These are phyloP conservation scores for Tolmerus cingulatus DNA, from an alignment of 2,888 invertebrate species.

Conservation along the genomic window DNA sequence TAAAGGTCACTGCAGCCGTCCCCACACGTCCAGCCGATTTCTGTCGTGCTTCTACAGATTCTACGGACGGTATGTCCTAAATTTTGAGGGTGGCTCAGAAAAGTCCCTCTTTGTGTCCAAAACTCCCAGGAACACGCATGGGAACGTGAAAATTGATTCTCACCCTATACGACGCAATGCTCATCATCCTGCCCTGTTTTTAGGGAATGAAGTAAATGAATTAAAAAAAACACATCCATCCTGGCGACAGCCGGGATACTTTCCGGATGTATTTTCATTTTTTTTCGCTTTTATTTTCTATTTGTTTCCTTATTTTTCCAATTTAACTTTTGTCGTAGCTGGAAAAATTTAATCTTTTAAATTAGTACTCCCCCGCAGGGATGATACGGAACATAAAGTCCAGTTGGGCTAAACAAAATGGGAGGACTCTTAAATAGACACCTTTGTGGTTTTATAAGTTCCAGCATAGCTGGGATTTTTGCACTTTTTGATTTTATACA, in stretches of 20 bases:
- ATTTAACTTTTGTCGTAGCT: not conserved
- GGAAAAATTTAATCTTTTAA: not conserved
- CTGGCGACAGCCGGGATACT: not conserved
- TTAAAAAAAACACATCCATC: not conserved
- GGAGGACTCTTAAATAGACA: not conserved
- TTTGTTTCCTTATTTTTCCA: not conserved
- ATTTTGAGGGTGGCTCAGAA: not conserved
- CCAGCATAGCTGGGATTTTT: not conserved
- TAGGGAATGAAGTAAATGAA: not conserved
- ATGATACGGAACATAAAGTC: not conserved
- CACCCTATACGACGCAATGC: not conserved
- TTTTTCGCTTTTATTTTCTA: not conserved
- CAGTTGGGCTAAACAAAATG: not conserved
- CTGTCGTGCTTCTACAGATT: not conserved
- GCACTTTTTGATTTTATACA: not conserved
- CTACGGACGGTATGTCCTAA: not conserved
- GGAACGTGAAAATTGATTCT: slow-evolving; percentile 13
- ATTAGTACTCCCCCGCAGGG: not conserved
- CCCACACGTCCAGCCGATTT: not conserved
- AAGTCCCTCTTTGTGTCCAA: not conserved
- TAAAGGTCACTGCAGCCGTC: not conserved
- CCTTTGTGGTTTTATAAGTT: not conserved
- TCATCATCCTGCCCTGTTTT: not conserved
- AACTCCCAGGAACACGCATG: not conserved
- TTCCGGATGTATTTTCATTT: not conserved